Evolutionary conservation across 2,888 invertebrate genomes (phyloP).

Genomic region (Lepidocyrtinus sp.): DNA sequence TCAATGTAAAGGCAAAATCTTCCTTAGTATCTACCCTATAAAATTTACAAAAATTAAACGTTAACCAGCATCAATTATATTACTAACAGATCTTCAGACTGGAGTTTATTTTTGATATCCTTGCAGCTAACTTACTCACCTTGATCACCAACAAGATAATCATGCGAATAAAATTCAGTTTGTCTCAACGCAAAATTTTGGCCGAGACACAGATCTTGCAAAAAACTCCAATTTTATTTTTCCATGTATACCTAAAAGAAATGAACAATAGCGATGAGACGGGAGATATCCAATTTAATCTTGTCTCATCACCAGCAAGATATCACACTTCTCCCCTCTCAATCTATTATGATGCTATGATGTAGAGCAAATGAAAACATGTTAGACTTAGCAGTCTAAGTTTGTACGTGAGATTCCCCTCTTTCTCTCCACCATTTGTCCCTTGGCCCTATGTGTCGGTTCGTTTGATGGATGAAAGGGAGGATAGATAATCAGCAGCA

Average conservation of each 20-base stretch:
- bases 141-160: slow-evolving; percentile 5
- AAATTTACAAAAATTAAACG: too few relatives aligned
- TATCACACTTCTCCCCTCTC: slow-evolving; percentile 44
- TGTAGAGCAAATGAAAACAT: slow-evolving; percentile 37
- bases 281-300: slow-evolving; percentile 63
- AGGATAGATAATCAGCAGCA: slow-evolving; percentile 46
- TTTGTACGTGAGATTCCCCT: slow-evolving; percentile 39
- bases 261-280: slow-evolving; percentile 40
- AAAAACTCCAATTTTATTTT: slow-evolving; percentile 46
- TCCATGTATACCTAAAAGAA: neutral
- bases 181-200: slow-evolving; percentile 23
- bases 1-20: too few relatives aligned
- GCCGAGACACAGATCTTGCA: slow-evolving; percentile 21
- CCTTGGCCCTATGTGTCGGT: slow-evolving; percentile 54
- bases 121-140: too few relatives aligned
- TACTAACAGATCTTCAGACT: too few relatives aligned
- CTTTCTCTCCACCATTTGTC: slow-evolving; percentile 41
- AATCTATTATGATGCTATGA: slow-evolving; percentile 12
- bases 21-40: too few relatives aligned
- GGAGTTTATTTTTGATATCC: too few relatives aligned
- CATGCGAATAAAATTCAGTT: neutral
- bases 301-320: slow-evolving; percentile 63
- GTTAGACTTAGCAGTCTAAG: slow-evolving; percentile 15
- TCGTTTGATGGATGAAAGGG: slow-evolving; percentile 57
- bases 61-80: too few relatives aligned